Percentiles rank a stretch among this genome's conserved stretches.
These are phyloP conservation scores for Otolemur crassicaudatus DNA, from an alignment of 2,797 vertebrate species.

Conservation along the genomic window DNA sequence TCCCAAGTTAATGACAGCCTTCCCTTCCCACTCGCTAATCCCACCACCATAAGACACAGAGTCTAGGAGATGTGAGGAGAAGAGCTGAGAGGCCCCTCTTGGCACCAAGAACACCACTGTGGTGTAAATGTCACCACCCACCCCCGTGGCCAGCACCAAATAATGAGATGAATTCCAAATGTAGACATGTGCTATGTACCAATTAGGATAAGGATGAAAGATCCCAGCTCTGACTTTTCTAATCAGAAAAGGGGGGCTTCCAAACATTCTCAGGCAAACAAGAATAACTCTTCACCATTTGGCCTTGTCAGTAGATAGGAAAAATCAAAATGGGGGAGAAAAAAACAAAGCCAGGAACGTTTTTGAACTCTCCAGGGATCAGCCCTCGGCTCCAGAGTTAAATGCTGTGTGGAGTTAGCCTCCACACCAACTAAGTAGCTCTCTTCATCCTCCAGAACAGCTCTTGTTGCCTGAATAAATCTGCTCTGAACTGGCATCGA, in stretches of 20 bases:
- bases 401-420: background rate
- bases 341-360: background rate
- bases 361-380: background rate
- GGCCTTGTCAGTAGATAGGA: background rate
- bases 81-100: background rate
- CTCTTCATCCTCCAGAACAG: background rate
- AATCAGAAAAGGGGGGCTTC: background rate
- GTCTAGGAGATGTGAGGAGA: background rate
- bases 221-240: background rate
- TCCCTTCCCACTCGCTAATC: background rate
- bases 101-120: background rate
- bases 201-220: background rate
- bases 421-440: background rate
- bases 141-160: background rate
- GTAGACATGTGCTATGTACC: background rate
- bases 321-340: background rate
- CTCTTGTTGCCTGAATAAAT: background rate
- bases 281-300: background rate
- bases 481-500: background rate
- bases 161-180: background rate
- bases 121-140: background rate
- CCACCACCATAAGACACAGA: background rate
- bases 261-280: conserved; percentile 37
- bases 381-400: background rate
- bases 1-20: background rate